phyloP scores from a whole-genome alignment of 1,140 invertebrate species.

The Drosophila eugracilis region DNA sequence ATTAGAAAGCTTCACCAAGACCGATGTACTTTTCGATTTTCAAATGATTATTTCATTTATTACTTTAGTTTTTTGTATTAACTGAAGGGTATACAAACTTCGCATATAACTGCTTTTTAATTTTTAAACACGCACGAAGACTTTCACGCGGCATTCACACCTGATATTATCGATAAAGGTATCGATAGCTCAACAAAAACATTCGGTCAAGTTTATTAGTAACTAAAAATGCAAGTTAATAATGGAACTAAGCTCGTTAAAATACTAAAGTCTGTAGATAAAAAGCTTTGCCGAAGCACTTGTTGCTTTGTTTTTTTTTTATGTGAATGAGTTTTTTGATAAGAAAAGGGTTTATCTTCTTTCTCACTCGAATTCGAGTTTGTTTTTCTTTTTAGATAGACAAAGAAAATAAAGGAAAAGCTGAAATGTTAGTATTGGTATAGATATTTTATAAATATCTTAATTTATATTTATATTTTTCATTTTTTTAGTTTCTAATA shows the following conservation, averaged over 20 bases:
- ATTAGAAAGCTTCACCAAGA: too few species aligned
- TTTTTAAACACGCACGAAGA: background rate
- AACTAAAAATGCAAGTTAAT: conserved; percentile 15
- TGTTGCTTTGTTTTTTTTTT: conserved; percentile 13
- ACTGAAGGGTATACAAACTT: background rate
- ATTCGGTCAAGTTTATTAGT: conserved; percentile 14
- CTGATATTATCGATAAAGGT: conserved; percentile 10
- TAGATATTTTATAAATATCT: background rate
- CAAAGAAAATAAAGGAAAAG: background rate
- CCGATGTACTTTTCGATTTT: too few species aligned
- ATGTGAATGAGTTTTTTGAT: conserved; percentile 2
- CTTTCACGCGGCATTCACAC: too few species aligned
- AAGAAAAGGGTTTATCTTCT: background rate
- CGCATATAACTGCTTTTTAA: background rate
- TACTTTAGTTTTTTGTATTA: background rate
- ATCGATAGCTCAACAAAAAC: conserved; percentile 6
- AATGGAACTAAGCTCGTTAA: background rate
- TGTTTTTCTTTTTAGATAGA: background rate
- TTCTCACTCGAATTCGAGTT: conserved; percentile 13
- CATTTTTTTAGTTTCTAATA: background rate
- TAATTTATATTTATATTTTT: background rate
- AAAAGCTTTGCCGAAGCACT: conserved; percentile 4
- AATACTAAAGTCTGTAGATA: background rate
- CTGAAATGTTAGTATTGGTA: background rate
- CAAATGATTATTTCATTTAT: too few species aligned